A percentile compares a stretch with the other conserved stretches of the same genome.
phyloP scores from a whole-genome alignment of 2,888 invertebrate genomes.

The Onchidella celtica region DNA sequence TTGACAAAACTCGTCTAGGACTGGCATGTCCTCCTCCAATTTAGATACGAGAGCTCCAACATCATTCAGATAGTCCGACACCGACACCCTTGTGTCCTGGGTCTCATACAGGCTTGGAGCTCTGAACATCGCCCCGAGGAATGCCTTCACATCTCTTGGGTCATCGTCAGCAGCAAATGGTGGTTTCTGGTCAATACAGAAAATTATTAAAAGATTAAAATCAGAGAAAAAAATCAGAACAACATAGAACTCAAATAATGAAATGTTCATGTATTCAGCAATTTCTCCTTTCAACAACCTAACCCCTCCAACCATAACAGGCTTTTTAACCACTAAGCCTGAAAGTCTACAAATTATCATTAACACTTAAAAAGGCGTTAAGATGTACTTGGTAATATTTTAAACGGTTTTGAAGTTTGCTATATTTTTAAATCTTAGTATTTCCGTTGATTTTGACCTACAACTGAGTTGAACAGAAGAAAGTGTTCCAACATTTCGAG shows the following conservation, averaged over 20 bases:
- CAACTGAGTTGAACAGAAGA: too few relatives aligned
- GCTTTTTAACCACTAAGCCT: too few relatives aligned
- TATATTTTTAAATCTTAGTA: too few relatives aligned
- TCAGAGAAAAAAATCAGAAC: neutral
- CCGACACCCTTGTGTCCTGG: constrained; percentile 16
- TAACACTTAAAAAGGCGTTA: too few relatives aligned
- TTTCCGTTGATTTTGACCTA: too few relatives aligned
- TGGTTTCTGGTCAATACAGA: constrained; percentile 32
- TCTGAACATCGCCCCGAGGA: constrained; percentile 42
- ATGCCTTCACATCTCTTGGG: constrained; percentile 46
- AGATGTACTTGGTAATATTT: too few relatives aligned
- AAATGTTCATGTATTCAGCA: neutral
- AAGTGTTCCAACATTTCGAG: too few relatives aligned
- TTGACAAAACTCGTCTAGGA: constrained; percentile 47
- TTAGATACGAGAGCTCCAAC: constrained; percentile 27
- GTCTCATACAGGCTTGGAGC: constrained; percentile 35
- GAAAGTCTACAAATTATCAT: too few relatives aligned
- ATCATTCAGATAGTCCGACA: constrained; percentile 41
- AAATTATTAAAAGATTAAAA: neutral
- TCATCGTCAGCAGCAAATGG: constrained; percentile 50
- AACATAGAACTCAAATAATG: neutral
- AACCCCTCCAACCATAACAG: too few relatives aligned
- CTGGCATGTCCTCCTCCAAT: constrained; percentile 48
- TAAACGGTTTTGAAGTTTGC: too few relatives aligned
- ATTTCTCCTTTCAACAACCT: too few relatives aligned